Conservation (phyloP, 2,888 invertebrate species). For the Ochropleura plecta region DNA sequence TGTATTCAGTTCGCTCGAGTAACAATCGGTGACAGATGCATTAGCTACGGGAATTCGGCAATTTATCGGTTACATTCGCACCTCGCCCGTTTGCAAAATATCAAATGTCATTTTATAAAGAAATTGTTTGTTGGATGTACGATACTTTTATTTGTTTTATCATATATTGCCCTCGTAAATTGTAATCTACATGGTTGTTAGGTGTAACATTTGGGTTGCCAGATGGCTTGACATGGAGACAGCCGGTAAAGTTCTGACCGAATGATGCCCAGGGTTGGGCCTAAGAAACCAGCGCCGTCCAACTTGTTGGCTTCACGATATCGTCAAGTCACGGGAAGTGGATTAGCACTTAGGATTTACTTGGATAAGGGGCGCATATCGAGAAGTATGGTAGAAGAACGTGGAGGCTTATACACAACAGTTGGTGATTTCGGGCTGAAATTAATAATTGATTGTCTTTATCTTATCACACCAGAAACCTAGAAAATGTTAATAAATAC, state of each 20-base stretch:
- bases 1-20: constrained; percentile 78
- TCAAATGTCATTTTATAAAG: constrained; percentile 37
- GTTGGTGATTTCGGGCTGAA: not conserved
- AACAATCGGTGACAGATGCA: constrained; percentile 82
- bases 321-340: not conserved
- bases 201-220: not conserved
- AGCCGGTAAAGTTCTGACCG: not conserved
- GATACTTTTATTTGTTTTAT: not conserved
- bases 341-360: too few species aligned
- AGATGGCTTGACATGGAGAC: not conserved
- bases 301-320: not conserved
- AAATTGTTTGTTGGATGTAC: constrained; percentile 17
- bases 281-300: not conserved
- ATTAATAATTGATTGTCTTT: not conserved
- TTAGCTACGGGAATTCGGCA: constrained; percentile 70
- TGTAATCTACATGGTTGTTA: not conserved
- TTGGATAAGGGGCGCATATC: not conserved
- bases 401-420: not conserved
- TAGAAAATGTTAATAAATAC: not conserved
- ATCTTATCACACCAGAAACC: not conserved
- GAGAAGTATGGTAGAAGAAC: not conserved
- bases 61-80: constrained; percentile 69
- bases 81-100: constrained; percentile 63
- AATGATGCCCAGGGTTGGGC: not conserved
- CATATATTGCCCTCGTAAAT: not conserved